Percentiles rank a stretch among this genome's conserved stretches.
These are phyloP conservation scores for Ferrisia virgata DNA, from an alignment of 2,888 invertebrate genomes.

Conservation along the genomic window DNA sequence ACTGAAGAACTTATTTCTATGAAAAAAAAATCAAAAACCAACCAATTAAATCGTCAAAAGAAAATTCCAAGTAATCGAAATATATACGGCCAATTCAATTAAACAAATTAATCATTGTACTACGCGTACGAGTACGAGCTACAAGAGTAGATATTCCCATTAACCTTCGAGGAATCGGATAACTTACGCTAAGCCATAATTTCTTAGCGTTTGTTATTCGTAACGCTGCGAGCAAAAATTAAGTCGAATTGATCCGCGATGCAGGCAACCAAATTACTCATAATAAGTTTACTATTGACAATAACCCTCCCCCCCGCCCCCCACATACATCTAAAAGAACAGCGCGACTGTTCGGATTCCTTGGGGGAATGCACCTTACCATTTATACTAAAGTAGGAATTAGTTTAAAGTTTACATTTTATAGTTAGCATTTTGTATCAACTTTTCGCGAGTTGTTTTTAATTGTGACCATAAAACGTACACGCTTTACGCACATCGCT, in stretches of 20 bases:
- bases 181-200: not conserved
- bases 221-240: not conserved
- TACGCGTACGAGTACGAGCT: not conserved
- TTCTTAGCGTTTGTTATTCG: not conserved
- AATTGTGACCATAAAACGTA: not conserved
- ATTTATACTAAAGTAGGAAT: not conserved
- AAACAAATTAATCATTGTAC: no score
- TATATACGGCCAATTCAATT: not conserved
- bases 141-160: no score
- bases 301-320: no score
- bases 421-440: not conserved
- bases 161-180: not conserved
- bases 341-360: not conserved
- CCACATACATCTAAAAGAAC: slow-evolving; percentile 1
- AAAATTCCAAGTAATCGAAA: no score
- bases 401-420: not conserved
- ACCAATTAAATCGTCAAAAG: no score
- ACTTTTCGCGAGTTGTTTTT: slow-evolving; percentile 1
- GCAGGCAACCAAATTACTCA: not conserved
- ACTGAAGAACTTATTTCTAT: no score
- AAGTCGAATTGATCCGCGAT: not conserved
- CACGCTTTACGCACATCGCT: not conserved
- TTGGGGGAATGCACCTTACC: not conserved
- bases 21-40: no score
- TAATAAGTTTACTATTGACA: slow-evolving; percentile 10